phyloP scores from a whole-genome alignment of 2,797 vertebrate genomes.

The Myripristis jacobus region DNA sequence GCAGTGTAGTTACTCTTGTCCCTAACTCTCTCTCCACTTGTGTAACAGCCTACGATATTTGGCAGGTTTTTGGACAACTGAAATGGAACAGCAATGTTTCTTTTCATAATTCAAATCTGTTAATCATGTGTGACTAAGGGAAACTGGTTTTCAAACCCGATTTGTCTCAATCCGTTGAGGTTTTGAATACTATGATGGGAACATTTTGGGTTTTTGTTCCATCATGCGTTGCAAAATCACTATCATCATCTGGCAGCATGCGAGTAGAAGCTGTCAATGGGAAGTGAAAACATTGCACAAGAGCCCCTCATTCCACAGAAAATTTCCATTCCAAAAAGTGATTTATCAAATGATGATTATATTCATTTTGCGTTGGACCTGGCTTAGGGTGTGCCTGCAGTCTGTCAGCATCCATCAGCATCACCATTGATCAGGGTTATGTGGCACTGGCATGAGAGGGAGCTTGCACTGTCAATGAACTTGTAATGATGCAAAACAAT shows the following conservation, averaged over 20 bases:
- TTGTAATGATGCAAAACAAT: too few relatives aligned
- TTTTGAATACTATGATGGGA: background rate
- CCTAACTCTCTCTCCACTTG: background rate
- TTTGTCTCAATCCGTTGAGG: background rate
- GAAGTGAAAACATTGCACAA: background rate
- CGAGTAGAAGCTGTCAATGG: background rate
- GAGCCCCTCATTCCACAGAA: background rate
- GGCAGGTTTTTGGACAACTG: background rate
- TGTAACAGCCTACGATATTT: background rate
- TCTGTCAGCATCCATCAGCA: background rate
- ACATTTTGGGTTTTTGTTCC: background rate
- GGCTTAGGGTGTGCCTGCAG: background rate
- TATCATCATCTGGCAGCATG: conserved; percentile 2
- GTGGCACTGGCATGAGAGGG: too few relatives aligned
- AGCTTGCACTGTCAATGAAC: too few relatives aligned
- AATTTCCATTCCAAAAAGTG: conserved; percentile 8
- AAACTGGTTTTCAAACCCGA: background rate
- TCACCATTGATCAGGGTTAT: background rate
- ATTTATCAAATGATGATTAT: conserved; percentile 5
- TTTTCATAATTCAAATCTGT: background rate
- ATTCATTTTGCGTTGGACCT: conserved; percentile 3
- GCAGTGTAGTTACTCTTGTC: too few relatives aligned
- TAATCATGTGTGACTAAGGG: conserved; percentile 1
- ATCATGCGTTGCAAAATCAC: background rate
- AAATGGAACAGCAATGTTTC: background rate